Percentiles rank a stretch among this genome's conserved stretches.
These are phyloP conservation scores for Phrynocephalus forsythii DNA, from an alignment of 2,797 vertebrate species.

Conservation along the genomic window DNA sequence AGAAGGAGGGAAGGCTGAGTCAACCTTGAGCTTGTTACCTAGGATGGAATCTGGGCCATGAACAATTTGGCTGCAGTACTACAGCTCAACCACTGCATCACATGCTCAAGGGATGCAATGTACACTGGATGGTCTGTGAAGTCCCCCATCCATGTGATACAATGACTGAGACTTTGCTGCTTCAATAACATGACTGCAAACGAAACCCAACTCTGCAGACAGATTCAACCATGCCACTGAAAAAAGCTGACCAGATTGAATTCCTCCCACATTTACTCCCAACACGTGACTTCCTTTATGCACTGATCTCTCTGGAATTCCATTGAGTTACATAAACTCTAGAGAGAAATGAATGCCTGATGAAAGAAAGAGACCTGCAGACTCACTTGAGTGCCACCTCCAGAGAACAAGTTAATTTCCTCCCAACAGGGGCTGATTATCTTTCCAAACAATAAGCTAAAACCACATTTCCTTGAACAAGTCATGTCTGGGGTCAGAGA, in stretches of 20 bases:
- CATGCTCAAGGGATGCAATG: not conserved
- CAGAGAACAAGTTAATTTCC: not conserved
- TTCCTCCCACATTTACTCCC: not conserved
- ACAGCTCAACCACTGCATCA: no score
- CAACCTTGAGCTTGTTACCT: no score
- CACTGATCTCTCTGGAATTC: constrained; percentile 11
- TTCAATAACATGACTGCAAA: not conserved
- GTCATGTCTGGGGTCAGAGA: not conserved
- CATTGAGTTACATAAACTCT: not conserved
- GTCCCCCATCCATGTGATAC: not conserved
- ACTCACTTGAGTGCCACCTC: not conserved
- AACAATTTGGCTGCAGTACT: no score
- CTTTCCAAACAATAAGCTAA: not conserved
- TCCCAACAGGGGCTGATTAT: not conserved
- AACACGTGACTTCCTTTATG: not conserved
- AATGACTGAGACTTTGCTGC: not conserved
- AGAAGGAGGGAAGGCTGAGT: no score
- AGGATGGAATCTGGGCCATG: no score
- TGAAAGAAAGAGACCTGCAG: not conserved
- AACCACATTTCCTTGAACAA: not conserved
- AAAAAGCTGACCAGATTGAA: not conserved
- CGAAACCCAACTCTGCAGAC: not conserved
- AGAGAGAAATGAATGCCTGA: not conserved
- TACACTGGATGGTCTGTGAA: not conserved
- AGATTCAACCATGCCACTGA: not conserved